Conservation (phyloP, 2,797 vertebrate species). For the Sciurus vulgaris region DNA sequence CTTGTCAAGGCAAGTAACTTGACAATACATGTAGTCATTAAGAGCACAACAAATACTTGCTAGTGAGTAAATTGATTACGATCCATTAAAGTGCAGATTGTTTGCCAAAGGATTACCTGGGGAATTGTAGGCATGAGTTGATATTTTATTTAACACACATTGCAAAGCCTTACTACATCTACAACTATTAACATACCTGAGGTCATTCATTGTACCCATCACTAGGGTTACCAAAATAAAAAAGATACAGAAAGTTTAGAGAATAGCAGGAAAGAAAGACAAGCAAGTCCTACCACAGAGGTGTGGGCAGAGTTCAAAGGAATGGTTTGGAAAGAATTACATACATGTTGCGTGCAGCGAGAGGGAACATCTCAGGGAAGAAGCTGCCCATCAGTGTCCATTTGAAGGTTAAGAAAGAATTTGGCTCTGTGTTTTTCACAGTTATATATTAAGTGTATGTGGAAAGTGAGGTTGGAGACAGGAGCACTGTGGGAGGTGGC, state of each 20-base stretch:
- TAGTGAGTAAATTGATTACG: not conserved
- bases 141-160: not conserved
- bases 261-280: not conserved
- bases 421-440: not conserved
- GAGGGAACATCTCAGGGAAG: not conserved
- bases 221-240: not conserved
- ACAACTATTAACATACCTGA: not conserved
- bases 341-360: not conserved
- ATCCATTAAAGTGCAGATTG: not conserved
- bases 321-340: not conserved
- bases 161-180: not conserved
- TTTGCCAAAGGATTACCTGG: not conserved
- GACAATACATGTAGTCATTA: not conserved
- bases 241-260: not conserved
- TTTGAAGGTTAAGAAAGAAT: not conserved
- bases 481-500: no score
- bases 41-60: not conserved
- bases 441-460: not conserved
- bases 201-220: not conserved
- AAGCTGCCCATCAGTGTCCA: not conserved
- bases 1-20: not conserved
- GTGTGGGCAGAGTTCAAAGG: not conserved
- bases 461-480: not conserved
- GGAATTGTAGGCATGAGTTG: not conserved
- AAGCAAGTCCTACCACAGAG: not conserved